These are phyloP conservation scores for Apogon talboti DNA, from an alignment of 2,797 vertebrate genomes.

Conservation along the genomic window DNA sequence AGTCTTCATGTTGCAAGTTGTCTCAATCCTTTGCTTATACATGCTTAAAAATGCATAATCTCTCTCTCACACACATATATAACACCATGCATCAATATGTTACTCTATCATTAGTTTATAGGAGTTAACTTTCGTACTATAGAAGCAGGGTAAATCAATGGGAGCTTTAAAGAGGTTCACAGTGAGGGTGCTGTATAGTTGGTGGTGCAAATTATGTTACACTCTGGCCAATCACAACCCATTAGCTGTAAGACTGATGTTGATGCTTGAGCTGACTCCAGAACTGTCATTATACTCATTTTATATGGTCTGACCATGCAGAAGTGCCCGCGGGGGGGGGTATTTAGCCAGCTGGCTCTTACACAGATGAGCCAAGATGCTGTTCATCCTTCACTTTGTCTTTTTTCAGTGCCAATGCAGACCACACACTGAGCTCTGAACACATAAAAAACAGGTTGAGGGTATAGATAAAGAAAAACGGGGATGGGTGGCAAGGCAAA, in stretches of 20 bases:
- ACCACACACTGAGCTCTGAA: constrained; percentile 11
- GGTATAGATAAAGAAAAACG: constrained; percentile 8
- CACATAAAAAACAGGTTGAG: constrained; percentile 14
- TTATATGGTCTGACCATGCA: constrained; percentile 38
- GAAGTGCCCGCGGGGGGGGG: constrained; percentile 29
- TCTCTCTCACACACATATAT: constrained; percentile 5
- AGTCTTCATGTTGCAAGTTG: constrained; percentile 53
- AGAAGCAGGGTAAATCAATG: not conserved
- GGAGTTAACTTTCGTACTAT: not conserved
- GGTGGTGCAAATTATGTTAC: constrained; percentile 45
- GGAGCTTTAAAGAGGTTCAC: constrained; percentile 13
- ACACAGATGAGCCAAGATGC: constrained; percentile 25
- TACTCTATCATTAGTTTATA: not conserved
- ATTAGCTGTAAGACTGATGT: constrained; percentile 39
- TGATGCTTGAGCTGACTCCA: constrained; percentile 41
- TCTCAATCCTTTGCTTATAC: constrained; percentile 19
- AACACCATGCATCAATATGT: constrained; percentile 6
- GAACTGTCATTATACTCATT: constrained; percentile 37
- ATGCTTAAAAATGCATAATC: not conserved
- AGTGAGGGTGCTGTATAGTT: constrained; percentile 25
- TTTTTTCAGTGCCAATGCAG: constrained; percentile 16
- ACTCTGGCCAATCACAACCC: constrained; percentile 40
- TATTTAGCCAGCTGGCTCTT: constrained; percentile 35
- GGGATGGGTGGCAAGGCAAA: constrained; percentile 22
- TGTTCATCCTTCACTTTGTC: constrained; percentile 22